Evolutionary conservation across 2,113 vertebrate genomes (phyloP).

Genomic region (Fregata magnificens): DNA sequence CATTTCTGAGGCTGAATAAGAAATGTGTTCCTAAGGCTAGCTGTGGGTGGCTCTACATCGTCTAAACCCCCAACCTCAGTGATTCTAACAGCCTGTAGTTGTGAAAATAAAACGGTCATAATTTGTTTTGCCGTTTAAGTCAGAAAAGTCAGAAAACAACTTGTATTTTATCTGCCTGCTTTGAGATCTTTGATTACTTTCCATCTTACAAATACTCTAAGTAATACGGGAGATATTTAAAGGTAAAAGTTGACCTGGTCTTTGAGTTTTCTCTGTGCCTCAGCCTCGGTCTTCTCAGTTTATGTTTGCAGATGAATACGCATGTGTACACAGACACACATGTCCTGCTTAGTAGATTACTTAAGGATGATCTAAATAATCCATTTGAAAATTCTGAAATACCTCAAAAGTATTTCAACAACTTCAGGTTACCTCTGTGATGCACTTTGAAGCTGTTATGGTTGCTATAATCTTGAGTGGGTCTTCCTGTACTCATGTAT

Average conservation of each 20-base stretch:
- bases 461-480: background rate
- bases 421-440: background rate
- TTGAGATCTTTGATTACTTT: background rate
- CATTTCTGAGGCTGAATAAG: background rate
- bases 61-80: background rate
- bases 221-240: background rate
- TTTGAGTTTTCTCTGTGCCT: background rate
- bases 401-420: background rate
- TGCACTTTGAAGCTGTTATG: background rate
- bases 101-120: background rate
- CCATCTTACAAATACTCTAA: background rate
- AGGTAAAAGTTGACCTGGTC: background rate
- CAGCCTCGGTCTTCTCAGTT: background rate
- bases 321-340: background rate
- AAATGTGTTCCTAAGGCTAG: background rate
- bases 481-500: background rate
- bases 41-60: background rate
- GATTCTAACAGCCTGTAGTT: background rate
- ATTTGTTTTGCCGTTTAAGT: background rate
- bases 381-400: background rate
- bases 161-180: background rate
- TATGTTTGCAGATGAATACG: background rate
- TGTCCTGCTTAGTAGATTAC: background rate
- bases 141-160: background rate
- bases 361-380: background rate